Percentiles rank a stretch among this genome's conserved stretches.
phyloP scores from a whole-genome alignment of 2,797 vertebrate genomes.

The Ptychadena robeensis region DNA sequence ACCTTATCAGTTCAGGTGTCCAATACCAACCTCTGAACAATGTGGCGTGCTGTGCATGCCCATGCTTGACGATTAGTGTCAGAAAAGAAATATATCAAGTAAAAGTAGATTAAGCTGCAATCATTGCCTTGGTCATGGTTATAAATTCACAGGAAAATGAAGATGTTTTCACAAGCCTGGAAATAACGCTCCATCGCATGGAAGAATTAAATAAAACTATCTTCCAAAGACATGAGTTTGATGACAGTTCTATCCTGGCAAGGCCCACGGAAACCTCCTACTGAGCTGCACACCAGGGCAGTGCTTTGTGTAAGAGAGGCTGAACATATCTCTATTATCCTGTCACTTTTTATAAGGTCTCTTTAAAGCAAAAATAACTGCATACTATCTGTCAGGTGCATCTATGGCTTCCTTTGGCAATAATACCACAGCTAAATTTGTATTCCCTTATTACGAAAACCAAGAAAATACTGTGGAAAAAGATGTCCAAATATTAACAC shows the following conservation, averaged over 20 bases:
- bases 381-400: background rate
- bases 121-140: too few species aligned
- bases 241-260: conserved; percentile 28
- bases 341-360: background rate
- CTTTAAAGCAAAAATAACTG: background rate
- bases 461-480: background rate
- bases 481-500: background rate
- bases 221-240: conserved; percentile 4
- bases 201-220: conserved; percentile 31
- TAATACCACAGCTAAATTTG: background rate
- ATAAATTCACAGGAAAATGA: background rate
- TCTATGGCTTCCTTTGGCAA: background rate
- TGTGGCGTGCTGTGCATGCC: too few species aligned
- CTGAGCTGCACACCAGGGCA: background rate
- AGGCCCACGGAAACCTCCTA: conserved; percentile 14
- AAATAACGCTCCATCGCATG: background rate
- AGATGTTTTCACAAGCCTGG: background rate
- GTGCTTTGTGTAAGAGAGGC: background rate
- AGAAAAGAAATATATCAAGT: too few species aligned
- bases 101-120: background rate
- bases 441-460: background rate
- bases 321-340: background rate
- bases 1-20: too few species aligned
- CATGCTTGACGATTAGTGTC: too few species aligned
- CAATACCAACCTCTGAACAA: background rate